Percentiles rank a stretch among this genome's conserved stretches.
phyloP scores from a whole-genome alignment of 2,888 invertebrate species.

The Andricus curvator region DNA sequence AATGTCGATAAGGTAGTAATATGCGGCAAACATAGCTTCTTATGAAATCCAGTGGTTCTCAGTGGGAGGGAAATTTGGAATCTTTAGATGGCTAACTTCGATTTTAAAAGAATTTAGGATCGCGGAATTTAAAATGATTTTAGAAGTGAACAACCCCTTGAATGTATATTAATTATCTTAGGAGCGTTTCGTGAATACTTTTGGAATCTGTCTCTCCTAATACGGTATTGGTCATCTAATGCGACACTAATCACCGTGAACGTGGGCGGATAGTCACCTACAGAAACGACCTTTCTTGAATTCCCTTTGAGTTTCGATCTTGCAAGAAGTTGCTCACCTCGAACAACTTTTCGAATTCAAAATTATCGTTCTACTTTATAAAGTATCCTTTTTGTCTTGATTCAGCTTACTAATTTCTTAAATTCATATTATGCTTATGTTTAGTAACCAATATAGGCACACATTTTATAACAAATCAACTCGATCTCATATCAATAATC shows the following conservation, averaged over 20 bases:
- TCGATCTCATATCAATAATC: constrained; percentile 20
- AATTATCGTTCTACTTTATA: constrained; percentile 12
- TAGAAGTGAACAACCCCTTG: too few species aligned
- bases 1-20: too few species aligned
- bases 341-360: constrained; percentile 4
- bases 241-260: constrained; percentile 26
- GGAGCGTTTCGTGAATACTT: neutral
- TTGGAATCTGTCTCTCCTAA: neutral
- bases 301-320: neutral
- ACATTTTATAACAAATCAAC: neutral
- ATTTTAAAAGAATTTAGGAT: too few species aligned
- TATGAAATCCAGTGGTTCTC: too few species aligned
- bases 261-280: constrained; percentile 12
- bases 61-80: too few species aligned
- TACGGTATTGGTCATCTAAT: constrained; percentile 15
- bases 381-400: neutral
- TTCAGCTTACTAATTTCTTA: neutral
- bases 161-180: neutral
- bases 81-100: too few species aligned
- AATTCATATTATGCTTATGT: neutral
- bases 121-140: too few species aligned
- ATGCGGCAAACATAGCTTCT: too few species aligned
- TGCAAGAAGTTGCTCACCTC: constrained; percentile 12
- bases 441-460: too few species aligned
- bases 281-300: constrained; percentile 12